Base-by-base conservation (phyloP, 2,113 vertebrate genomes). In the Illadopsis cleaveri region DNA sequence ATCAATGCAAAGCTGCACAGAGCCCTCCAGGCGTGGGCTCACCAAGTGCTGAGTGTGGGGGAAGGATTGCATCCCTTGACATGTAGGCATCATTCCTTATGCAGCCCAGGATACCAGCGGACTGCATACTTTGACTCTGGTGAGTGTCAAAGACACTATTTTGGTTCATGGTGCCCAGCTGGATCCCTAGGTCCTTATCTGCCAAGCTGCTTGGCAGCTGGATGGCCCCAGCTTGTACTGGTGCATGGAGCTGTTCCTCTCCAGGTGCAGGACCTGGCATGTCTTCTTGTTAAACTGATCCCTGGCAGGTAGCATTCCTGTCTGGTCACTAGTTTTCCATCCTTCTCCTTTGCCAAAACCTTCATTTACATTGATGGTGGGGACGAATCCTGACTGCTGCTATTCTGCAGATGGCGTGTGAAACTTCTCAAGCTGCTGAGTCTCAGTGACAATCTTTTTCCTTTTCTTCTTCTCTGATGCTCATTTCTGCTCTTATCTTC, bases 371-470 rank as follows among this genome's bases (percentile, higher is more conserved):
- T 17, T 64, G 8, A 8, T 19, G 21, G 11, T 54, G 13, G 10
- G 24, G 2, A 14, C 0, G 2, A 48, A 42, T 3, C 24, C 10
- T 44, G 30, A 9, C 33, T 65, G 14, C 16, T 80, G 54, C 5
- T 66, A 3, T 38, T 70, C 33, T 76, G 20, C 40, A 56, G 45
- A 58, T 40, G 12, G 4, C 3, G 5, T n/a, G 3, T 66, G 25
- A 65, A 28, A 5, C 5, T 93, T 37, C 56, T 87, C 82, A 71
- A 61, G 62, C 9, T 76, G n/a, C 27, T 69, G 33, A 58, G 14
- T 45, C 31, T 77, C 38, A 54, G 47, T 35, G 15, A 51, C 3
- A 1, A 37, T 40, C 25, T 60, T 68, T 11, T 68, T 11, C 9
- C 1, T 14, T 75, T 83, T 87, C 30, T 10, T 56, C 25, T 84